Evolutionary conservation across 2,113 vertebrate species (phyloP).

Genomic region (Boulengerochromis microlepis): DNA sequence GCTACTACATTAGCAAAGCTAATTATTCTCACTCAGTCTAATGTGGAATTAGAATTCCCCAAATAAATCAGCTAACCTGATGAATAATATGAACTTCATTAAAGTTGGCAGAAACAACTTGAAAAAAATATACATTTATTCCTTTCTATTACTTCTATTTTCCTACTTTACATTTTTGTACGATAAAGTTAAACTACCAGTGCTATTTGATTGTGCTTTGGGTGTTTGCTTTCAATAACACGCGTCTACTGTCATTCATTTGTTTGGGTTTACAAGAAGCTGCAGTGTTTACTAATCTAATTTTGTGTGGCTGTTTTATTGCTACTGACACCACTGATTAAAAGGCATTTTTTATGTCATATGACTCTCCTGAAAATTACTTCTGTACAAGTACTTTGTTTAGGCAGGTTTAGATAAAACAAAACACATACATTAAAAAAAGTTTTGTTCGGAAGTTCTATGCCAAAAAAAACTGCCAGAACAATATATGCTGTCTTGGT

Average conservation of each 20-base stretch:
- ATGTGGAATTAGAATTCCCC: not conserved
- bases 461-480: not conserved
- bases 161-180: not conserved
- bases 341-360: not conserved
- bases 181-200: not conserved
- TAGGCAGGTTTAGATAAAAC: not conserved
- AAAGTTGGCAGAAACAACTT: slow-evolving; percentile 23
- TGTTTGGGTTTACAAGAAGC: not conserved
- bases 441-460: not conserved
- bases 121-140: not conserved
- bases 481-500: not conserved
- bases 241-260: not conserved
- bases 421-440: not conserved
- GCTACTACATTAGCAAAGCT: not conserved
- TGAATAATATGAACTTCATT: not conserved
- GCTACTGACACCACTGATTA: not conserved
- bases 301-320: not conserved
- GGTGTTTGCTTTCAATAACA: not conserved
- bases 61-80: not conserved
- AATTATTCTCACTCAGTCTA: not conserved
- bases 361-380: not conserved
- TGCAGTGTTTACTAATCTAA: slow-evolving; percentile 17
- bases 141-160: not conserved
- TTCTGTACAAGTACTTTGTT: not conserved
- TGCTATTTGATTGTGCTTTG: not conserved